phyloP scores from a whole-genome alignment of 30 jellyfish, hydroid and myxozoan species.

The Chrysaora quinquecirrha region DNA sequence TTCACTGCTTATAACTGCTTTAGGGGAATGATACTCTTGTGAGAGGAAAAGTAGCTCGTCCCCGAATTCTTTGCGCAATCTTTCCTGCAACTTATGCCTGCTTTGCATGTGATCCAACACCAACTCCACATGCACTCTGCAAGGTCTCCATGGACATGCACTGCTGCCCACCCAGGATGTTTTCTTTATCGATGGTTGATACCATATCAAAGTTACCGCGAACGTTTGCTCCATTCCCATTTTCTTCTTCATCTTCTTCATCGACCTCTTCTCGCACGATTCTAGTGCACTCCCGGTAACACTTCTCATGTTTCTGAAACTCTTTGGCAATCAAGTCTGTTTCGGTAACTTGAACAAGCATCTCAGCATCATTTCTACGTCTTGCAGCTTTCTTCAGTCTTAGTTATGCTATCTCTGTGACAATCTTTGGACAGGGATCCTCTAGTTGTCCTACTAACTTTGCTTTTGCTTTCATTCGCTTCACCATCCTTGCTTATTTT shows the following conservation, averaged over 20 bases:
- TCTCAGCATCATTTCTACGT: slow-evolving; percentile 31
- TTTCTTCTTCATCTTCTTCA: not conserved
- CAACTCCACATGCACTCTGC: slow-evolving; percentile 19
- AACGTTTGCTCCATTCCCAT: too few relatives aligned
- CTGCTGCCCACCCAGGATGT: slow-evolving; percentile 41
- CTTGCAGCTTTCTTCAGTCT: slow-evolving; percentile 44
- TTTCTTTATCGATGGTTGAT: slow-evolving; percentile 23
- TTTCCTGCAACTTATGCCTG: slow-evolving; percentile 26
- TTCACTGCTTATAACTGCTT: slow-evolving; percentile 42
- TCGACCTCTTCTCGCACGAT: slow-evolving; percentile 30
- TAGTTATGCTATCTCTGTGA: slow-evolving; percentile 44
- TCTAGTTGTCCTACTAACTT: not conserved
- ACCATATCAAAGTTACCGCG: slow-evolving; percentile 35
- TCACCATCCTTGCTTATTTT: slow-evolving; percentile 1
- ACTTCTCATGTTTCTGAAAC: slow-evolving; percentile 55
- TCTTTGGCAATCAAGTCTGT: too few relatives aligned
- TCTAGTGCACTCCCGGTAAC: slow-evolving; percentile 49
- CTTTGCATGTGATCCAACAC: slow-evolving; percentile 28
- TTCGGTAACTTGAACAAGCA: slow-evolving; percentile 38
- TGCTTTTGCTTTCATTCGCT: not conserved
- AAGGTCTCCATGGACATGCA: slow-evolving; percentile 65
- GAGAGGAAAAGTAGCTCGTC: slow-evolving; percentile 15
- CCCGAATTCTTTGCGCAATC: slow-evolving; percentile 31
- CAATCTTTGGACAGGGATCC: slow-evolving; percentile 24
- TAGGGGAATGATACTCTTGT: slow-evolving; percentile 25